Percentiles rank a stretch among this genome's conserved stretches.
These are phyloP conservation scores for Caenorhabditis auriculariae DNA, from an alignment of 2,888 invertebrate genomes.

Conservation along the genomic window DNA sequence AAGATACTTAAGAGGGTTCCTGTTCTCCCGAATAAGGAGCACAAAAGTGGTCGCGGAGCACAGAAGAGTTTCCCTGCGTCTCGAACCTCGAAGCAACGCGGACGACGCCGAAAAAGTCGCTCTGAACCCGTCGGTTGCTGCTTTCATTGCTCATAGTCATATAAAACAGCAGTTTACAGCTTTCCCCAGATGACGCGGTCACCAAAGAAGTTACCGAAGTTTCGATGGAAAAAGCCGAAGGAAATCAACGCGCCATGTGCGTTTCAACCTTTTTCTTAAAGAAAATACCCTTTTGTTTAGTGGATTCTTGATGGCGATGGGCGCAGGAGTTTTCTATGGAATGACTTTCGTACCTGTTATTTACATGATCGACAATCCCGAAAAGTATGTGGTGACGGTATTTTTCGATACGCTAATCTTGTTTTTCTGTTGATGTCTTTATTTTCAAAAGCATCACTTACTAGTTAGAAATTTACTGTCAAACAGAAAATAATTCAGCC, in stretches of 20 bases:
- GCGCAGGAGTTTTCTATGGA: conserved; percentile 67
- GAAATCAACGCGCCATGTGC: neutral
- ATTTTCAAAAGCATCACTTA: too few relatives aligned
- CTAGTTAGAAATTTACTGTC: too few relatives aligned
- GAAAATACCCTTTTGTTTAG: conserved; percentile 51
- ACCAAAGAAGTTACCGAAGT: neutral
- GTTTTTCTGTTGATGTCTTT: too few relatives aligned
- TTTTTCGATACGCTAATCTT: neutral
- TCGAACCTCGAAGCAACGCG: conserved; percentile 12
- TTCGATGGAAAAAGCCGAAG: neutral
- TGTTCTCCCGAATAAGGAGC: conserved; percentile 52
- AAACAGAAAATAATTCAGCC: too few relatives aligned
- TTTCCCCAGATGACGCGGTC: neutral
- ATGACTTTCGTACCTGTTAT: conserved; percentile 67
- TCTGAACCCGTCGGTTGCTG: conserved; percentile 16
- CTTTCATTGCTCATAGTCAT: neutral
- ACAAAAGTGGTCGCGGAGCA: conserved; percentile 10
- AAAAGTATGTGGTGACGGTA: conserved; percentile 55
- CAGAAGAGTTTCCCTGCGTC: conserved; percentile 3
- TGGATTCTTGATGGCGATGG: conserved; percentile 64
- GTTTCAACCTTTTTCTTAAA: neutral
- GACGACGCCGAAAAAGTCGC: conserved; percentile 22
- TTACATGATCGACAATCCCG: conserved; percentile 65
- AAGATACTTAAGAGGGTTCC: conserved; percentile 40
- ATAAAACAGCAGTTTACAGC: neutral